phyloP scores from a whole-genome alignment of 2,113 vertebrate species.

The Acanthisitta chloris region DNA sequence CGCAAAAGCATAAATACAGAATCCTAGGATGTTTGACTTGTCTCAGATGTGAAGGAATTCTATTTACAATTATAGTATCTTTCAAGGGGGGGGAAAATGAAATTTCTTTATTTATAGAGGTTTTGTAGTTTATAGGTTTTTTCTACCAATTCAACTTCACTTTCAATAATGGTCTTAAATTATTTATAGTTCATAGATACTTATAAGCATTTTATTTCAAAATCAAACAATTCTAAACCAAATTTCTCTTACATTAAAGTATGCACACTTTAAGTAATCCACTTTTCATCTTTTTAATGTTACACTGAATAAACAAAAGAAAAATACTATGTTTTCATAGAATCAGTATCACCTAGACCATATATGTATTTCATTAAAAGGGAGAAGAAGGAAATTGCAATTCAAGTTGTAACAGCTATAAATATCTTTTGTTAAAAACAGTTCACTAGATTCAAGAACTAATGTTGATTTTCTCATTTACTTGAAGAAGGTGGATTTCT shows the following conservation, averaged over 20 bases:
- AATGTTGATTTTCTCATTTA: not conserved
- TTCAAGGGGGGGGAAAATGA: not conserved
- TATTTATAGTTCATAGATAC: not conserved
- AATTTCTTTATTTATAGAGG: not conserved
- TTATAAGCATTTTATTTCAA: not conserved
- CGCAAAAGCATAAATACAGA: not conserved
- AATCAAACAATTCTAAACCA: not conserved
- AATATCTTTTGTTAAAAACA: constrained; percentile 40
- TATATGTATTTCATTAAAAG: not conserved
- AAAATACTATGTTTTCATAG: not conserved
- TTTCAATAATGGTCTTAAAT: not conserved
- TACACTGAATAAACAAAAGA: not conserved
- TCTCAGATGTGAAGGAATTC: not conserved
- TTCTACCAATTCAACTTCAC: too few relatives aligned
- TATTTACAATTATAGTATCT: not conserved
- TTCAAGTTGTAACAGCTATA: not conserved
- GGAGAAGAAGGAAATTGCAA: not conserved
- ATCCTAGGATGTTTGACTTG: not conserved
- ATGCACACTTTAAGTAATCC: not conserved
- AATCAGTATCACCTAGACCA: not conserved
- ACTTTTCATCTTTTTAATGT: not conserved
- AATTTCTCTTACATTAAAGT: not conserved
- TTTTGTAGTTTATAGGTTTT: not conserved
- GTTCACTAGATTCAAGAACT: not conserved
- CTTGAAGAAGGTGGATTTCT: not conserved